A percentile compares a stretch with the other conserved stretches of the same genome.
These are phyloP conservation scores for Mastomys natalensis DNA, from an alignment of 2,113 vertebrate genomes.

Conservation along the genomic window DNA sequence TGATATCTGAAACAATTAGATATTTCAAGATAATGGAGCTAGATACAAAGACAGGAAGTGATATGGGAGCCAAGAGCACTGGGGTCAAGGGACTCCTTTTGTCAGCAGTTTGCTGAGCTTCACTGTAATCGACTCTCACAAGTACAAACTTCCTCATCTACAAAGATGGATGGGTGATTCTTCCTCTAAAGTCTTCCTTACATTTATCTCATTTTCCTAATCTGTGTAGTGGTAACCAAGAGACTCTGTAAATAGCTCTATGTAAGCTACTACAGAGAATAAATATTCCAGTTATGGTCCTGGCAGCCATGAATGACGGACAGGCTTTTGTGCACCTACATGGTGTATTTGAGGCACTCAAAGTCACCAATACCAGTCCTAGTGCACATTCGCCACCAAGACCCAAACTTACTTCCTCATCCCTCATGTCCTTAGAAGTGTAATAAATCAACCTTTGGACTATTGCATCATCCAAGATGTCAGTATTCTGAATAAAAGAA, in stretches of 20 bases:
- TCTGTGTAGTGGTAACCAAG: neutral
- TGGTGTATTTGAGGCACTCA: neutral
- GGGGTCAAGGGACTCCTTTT: neutral
- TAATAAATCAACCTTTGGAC: conserved; percentile 79
- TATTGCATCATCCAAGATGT: conserved; percentile 71
- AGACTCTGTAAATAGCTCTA: neutral
- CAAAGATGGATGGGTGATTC: neutral
- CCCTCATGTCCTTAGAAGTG: conserved; percentile 79
- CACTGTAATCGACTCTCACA: neutral
- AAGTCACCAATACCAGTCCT: neutral
- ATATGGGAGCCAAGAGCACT: neutral
- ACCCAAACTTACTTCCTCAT: conserved; percentile 68
- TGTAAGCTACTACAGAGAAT: neutral
- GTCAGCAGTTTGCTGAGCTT: neutral
- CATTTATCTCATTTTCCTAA: conserved; percentile 20
- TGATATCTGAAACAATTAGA: neutral
- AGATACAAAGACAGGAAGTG: neutral
- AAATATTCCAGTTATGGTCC: neutral
- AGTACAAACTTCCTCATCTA: neutral
- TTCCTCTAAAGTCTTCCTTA: neutral
- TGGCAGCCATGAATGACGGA: neutral
- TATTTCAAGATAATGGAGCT: neutral
- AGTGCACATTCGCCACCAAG: neutral
- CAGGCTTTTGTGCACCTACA: neutral
- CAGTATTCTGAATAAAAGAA: conserved; percentile 72